phyloP scores from a whole-genome alignment of 2,888 invertebrate species.

The Latrodectus elegans region DNA sequence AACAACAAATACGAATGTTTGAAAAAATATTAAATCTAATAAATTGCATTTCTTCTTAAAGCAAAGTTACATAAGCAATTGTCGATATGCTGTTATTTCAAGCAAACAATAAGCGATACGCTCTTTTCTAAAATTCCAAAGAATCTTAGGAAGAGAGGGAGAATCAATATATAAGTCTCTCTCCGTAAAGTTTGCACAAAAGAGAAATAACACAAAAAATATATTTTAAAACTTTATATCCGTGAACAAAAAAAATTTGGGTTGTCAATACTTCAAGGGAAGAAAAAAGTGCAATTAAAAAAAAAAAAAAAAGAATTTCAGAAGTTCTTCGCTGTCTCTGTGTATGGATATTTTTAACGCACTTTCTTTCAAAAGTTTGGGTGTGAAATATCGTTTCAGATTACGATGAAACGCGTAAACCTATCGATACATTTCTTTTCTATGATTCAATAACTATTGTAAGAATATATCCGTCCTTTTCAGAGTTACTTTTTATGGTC shows the following conservation, averaged over 20 bases:
- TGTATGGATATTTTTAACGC: constrained; percentile 38
- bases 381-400: constrained; percentile 47
- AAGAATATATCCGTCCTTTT: constrained; percentile 31
- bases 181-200: constrained; percentile 12
- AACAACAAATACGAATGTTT: too few relatives aligned
- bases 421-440: constrained; percentile 37
- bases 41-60: background rate
- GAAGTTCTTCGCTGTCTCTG: background rate
- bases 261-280: constrained; percentile 27
- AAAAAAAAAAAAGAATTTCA: background rate
- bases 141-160: constrained; percentile 20
- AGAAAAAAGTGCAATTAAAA: background rate
- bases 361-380: constrained; percentile 30
- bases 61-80: background rate
- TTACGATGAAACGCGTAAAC: constrained; percentile 18
- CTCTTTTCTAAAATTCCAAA: constrained; percentile 9
- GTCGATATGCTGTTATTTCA: constrained; percentile 7
- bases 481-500: constrained; percentile 36
- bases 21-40: background rate
- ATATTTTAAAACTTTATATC: constrained; percentile 30
- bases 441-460: constrained; percentile 33
- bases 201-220: constrained; percentile 28
- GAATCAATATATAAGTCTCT: constrained; percentile 18
- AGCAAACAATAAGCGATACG: constrained; percentile 16
- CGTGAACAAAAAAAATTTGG: constrained; percentile 11